A percentile compares a stretch with the other conserved stretches of the same genome.
phyloP scores from a whole-genome alignment of 2,888 invertebrate genomes.

The Agrochola litura region DNA sequence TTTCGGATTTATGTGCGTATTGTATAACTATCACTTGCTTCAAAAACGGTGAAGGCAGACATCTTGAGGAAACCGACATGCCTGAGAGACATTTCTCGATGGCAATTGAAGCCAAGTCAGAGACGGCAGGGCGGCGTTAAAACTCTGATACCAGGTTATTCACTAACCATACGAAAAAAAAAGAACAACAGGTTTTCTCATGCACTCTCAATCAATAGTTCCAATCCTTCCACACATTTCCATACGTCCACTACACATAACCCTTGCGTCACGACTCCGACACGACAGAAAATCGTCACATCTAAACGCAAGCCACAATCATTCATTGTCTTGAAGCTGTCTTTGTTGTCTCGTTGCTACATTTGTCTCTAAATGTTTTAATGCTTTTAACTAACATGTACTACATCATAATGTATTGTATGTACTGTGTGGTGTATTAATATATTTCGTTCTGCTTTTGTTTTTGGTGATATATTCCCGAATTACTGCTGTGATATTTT shows the following conservation, averaged over 20 bases:
- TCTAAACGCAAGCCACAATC: slow-evolving; percentile 67
- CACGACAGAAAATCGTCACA: slow-evolving; percentile 59
- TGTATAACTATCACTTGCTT: no score
- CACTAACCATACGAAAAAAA: no score
- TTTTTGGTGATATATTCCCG: slow-evolving; percentile 46
- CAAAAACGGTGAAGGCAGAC: no score
- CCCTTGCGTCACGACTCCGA: slow-evolving; percentile 41
- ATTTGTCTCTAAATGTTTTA: slow-evolving; percentile 70
- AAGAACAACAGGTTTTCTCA: background rate
- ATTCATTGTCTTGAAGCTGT: slow-evolving; percentile 73
- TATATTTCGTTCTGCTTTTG: slow-evolving; percentile 51
- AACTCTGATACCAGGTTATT: no score
- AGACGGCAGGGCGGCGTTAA: no score
- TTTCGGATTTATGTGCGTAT: no score
- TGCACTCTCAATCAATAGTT: background rate
- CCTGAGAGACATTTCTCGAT: no score
- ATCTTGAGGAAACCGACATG: no score
- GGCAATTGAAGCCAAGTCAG: no score
- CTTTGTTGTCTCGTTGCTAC: slow-evolving; percentile 77
- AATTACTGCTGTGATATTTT: slow-evolving; percentile 43
- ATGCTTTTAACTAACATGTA: slow-evolving; percentile 67
- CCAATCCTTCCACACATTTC: background rate
- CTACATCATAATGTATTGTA: slow-evolving; percentile 55
- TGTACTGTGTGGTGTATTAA: slow-evolving; percentile 43
- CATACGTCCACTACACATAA: slow-evolving; percentile 2